phyloP scores from a whole-genome alignment of 2,888 invertebrate species.

The Exephanes ischioxanthus region DNA sequence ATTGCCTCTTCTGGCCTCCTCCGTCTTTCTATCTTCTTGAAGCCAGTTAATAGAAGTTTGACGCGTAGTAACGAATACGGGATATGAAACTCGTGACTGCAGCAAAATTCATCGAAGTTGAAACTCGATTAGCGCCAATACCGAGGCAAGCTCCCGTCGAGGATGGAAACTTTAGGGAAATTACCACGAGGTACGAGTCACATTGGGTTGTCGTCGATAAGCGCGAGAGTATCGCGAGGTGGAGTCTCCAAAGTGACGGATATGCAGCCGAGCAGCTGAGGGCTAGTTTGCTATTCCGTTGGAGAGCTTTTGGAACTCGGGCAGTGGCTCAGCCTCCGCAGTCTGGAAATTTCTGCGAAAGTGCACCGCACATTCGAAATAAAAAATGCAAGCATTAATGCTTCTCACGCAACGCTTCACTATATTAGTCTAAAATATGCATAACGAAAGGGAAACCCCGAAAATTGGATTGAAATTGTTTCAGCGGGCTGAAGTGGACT shows the following conservation, averaged over 20 bases:
- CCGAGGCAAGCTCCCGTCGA: not conserved
- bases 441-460: not conserved
- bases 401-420: not conserved
- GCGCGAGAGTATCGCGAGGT: slow-evolving; percentile 27
- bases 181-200: not conserved
- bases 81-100: not conserved
- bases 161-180: not conserved
- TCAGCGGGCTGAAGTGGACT: not conserved
- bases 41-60: not conserved
- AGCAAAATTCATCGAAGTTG: slow-evolving; percentile 3
- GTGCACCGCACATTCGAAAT: slow-evolving; percentile 5
- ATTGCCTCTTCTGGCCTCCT: not conserved
- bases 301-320: slow-evolving; percentile 36
- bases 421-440: slow-evolving; percentile 13
- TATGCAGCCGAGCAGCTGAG: slow-evolving; percentile 21
- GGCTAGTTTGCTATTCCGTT: slow-evolving; percentile 59
- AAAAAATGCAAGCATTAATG: slow-evolving; percentile 32
- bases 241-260: slow-evolving; percentile 1
- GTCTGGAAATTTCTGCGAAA: slow-evolving; percentile 22
- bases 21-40: not conserved
- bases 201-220: slow-evolving; percentile 40
- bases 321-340: not conserved
- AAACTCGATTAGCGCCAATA: slow-evolving; percentile 40
- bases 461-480: slow-evolving; percentile 7
- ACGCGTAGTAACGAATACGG: not conserved